Conservation (phyloP, 1,140 invertebrate genomes). For the Microplitis mediator region DNA sequence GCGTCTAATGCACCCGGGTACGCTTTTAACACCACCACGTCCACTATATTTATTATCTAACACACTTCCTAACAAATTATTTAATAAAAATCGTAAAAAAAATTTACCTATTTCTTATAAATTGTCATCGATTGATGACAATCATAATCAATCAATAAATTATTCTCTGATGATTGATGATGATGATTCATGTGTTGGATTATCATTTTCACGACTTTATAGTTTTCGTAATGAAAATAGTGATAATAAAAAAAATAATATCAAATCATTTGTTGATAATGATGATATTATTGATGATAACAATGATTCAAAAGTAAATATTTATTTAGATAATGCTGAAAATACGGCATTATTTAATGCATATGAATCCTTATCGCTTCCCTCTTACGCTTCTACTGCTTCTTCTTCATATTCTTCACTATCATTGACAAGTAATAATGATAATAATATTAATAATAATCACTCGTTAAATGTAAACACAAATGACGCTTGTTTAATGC, state of each 20-base stretch:
- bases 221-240: constrained; percentile 39
- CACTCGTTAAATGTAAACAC: no score
- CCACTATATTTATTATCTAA: no score
- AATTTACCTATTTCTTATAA: no score
- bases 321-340: constrained; percentile 16
- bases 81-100: background rate
- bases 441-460: no score
- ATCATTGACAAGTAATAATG: no score
- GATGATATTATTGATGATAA: constrained; percentile 1
- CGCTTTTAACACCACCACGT: no score
- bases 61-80: no score
- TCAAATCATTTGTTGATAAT: background rate
- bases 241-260: constrained; percentile 42
- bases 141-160: no score
- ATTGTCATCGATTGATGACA: no score
- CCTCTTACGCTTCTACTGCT: background rate
- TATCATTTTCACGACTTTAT: constrained; percentile 14
- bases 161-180: background rate
- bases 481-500: no score
- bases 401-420: background rate
- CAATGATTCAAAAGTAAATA: constrained; percentile 15
- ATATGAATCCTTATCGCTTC: constrained; percentile 2
- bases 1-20: no score
- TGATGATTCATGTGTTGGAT: background rate
- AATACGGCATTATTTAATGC: constrained; percentile 13